Evolutionary conservation across 2,888 invertebrate species (phyloP).

Genomic region (Drosophila picticornis): DNA sequence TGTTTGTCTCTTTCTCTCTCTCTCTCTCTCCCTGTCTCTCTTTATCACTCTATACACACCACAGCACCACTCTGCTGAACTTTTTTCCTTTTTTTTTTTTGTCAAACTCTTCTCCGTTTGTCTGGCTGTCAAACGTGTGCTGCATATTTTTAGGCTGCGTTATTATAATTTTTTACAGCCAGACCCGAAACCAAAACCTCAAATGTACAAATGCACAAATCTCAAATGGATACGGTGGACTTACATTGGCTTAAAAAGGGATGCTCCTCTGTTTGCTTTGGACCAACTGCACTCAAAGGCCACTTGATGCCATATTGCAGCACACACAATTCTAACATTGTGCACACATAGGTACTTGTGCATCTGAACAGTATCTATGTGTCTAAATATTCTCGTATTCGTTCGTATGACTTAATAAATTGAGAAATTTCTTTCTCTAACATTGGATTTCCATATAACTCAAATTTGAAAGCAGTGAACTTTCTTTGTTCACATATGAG

Average conservation of each 20-base stretch:
- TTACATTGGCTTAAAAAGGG: slow-evolving; percentile 38
- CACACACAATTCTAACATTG: neutral
- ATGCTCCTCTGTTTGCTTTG: neutral
- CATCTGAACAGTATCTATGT: neutral
- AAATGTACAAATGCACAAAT: slow-evolving; percentile 43
- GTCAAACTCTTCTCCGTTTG: slow-evolving; percentile 61
- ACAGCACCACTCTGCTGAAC: slow-evolving; percentile 12
- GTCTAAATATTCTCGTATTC: neutral
- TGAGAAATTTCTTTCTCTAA: too few relatives aligned
- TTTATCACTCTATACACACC: neutral
- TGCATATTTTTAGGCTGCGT: slow-evolving; percentile 70
- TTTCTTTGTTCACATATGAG: neutral
- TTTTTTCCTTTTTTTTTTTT: slow-evolving; percentile 46
- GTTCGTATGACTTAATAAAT: neutral
- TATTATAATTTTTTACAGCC: slow-evolving; percentile 26
- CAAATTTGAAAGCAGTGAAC: neutral
- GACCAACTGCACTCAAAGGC: neutral
- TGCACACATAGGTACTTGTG: neutral
- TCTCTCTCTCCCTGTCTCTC: neutral
- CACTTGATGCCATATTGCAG: neutral
- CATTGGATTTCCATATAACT: neutral
- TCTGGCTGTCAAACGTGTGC: slow-evolving; percentile 67
- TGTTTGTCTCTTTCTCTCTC: too few relatives aligned
- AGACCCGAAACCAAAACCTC: slow-evolving; percentile 39
- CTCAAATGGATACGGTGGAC: slow-evolving; percentile 27